phyloP scores from a whole-genome alignment of 2,113 vertebrate species.

The Platichthys stellatus region DNA sequence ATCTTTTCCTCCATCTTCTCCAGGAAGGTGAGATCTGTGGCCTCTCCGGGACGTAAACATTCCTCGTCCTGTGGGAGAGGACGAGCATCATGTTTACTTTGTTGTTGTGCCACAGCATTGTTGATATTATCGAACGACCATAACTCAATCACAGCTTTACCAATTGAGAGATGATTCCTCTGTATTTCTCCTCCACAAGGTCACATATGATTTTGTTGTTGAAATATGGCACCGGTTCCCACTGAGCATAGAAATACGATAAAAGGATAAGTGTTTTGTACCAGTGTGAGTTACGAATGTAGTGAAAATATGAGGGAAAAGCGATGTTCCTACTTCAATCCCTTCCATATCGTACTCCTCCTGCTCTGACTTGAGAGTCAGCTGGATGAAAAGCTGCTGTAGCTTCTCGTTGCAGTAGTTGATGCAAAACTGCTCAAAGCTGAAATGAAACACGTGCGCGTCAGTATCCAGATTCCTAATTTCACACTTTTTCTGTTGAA shows the following conservation, averaged over 20 bases:
- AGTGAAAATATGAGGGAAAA: background rate
- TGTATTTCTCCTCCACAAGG: conserved; percentile 93
- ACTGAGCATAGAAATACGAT: conserved; percentile 76
- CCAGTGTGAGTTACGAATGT: background rate
- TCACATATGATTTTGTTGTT: conserved; percentile 99
- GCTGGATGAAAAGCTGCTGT: conserved; percentile 95
- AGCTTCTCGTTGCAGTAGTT: conserved; percentile 99
- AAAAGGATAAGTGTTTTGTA: background rate
- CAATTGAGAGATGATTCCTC: conserved; percentile 95
- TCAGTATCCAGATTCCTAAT: background rate
- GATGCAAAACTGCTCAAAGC: conserved; percentile 99
- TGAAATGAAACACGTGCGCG: conserved; percentile 56
- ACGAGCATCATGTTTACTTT: background rate
- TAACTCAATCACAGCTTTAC: conserved; percentile 73
- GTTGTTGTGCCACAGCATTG: background rate
- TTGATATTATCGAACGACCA: background rate
- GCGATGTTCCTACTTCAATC: conserved; percentile 87
- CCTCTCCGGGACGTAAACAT: conserved; percentile 93
- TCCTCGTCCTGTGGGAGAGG: conserved; percentile 89
- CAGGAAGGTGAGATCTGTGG: conserved; percentile 93
- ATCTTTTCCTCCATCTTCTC: conserved; percentile 96
- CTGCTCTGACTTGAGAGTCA: conserved; percentile 96
- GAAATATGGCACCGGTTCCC: conserved; percentile 96
- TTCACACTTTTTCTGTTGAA: background rate
- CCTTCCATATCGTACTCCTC: conserved; percentile 94